Conservation (phyloP, 2,797 vertebrate genomes). For the Morelia viridis region DNA sequence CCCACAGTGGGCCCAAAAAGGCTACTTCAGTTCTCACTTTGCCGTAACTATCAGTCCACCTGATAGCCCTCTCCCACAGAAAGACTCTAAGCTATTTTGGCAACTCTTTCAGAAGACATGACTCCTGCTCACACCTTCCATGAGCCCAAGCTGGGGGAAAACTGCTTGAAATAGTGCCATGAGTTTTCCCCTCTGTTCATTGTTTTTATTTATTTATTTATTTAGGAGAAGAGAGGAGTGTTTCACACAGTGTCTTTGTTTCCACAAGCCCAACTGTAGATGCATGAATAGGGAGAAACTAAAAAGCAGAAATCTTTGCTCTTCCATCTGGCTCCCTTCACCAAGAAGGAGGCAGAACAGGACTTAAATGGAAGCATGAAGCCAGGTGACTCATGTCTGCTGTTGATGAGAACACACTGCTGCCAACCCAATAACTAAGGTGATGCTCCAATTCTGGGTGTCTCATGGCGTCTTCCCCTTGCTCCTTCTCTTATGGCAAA, state of each 20-base stretch:
- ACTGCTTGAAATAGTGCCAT: too few relatives aligned
- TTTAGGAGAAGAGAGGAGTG: too few relatives aligned
- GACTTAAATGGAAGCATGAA: neutral
- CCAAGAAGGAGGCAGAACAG: neutral
- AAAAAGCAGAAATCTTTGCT: neutral
- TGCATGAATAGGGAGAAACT: too few relatives aligned
- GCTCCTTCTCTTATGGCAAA: neutral
- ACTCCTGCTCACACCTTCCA: too few relatives aligned
- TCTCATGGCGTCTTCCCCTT: neutral
- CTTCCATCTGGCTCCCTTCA: neutral
- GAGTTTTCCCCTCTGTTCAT: too few relatives aligned
- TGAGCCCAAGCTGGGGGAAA: too few relatives aligned
- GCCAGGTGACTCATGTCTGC: neutral
- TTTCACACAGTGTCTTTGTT: too few relatives aligned
- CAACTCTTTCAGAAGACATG: neutral
- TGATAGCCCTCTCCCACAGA: neutral
- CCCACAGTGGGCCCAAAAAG: neutral
- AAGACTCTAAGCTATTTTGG: neutral
- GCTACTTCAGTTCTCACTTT: neutral
- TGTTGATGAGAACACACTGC: neutral
- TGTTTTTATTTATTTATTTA: too few relatives aligned
- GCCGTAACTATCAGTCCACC: neutral
- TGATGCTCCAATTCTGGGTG: neutral
- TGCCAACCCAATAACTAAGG: neutral
- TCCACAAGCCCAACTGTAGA: too few relatives aligned